Percentiles rank a stretch among this genome's conserved stretches.
Conservation (phyloP, 2,888 invertebrate genomes). For the Metellina segmentata region DNA sequence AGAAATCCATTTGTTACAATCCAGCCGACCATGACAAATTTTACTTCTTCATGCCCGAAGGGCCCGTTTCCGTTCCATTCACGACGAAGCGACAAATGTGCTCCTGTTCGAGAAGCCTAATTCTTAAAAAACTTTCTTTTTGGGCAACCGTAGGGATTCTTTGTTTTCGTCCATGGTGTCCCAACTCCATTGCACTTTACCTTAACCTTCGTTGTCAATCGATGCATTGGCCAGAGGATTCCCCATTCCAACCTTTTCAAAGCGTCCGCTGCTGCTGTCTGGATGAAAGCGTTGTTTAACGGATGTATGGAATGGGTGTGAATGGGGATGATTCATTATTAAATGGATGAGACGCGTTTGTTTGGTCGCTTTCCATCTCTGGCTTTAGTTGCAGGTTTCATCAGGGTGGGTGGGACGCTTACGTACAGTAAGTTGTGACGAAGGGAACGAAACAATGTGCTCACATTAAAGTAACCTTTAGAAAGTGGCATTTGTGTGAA, state of each 20-base stretch:
- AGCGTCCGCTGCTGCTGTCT: neutral
- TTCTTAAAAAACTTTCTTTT: neutral
- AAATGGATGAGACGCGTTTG: neutral
- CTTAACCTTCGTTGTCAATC: neutral
- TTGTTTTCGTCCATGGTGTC: neutral
- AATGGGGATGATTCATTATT: neutral
- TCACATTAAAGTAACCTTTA: neutral
- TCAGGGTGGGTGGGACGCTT: no score
- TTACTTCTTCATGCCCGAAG: slow-evolving; percentile 15
- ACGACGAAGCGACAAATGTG: slow-evolving; percentile 11
- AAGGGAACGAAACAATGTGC: neutral
- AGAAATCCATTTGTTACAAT: slow-evolving; percentile 20
- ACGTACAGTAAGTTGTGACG: neutral
- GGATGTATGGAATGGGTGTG: neutral
- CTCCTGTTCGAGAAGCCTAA: neutral
- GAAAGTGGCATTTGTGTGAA: neutral
- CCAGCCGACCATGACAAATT: slow-evolving; percentile 27
- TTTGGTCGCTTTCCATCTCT: no score
- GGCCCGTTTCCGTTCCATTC: slow-evolving; percentile 38
- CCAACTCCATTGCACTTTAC: neutral
- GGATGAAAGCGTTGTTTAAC: neutral
- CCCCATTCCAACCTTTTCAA: neutral
- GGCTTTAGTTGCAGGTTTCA: no score
- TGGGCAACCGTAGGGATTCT: neutral
- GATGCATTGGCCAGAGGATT: neutral